These are phyloP conservation scores for Electrophaes corylata DNA, from an alignment of 2,888 invertebrate species.

Conservation along the genomic window DNA sequence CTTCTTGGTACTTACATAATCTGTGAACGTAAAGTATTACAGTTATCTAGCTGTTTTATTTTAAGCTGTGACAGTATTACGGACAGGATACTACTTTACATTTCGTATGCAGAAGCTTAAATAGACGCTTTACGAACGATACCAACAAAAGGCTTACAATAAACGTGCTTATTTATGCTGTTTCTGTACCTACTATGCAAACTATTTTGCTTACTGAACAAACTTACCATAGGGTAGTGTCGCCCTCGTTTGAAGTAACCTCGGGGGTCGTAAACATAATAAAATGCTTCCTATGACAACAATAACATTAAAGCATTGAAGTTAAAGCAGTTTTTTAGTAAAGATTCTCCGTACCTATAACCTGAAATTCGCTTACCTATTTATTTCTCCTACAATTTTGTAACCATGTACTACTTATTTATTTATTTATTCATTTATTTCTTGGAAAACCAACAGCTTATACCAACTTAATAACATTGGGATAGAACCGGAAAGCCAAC, in stretches of 20 bases:
- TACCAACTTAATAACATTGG: too few relatives aligned
- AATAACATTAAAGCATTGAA: too few relatives aligned
- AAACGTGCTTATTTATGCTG: slow-evolving; percentile 34
- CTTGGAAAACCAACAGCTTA: too few relatives aligned
- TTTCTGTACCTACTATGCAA: slow-evolving; percentile 17
- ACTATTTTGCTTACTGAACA: slow-evolving; percentile 11
- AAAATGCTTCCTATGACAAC: not conserved
- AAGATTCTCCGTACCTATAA: too few relatives aligned
- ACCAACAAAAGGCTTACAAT: slow-evolving; percentile 35
- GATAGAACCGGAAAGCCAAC: too few relatives aligned
- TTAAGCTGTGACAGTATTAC: slow-evolving; percentile 11
- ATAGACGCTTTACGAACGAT: slow-evolving; percentile 30
- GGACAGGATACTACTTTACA: slow-evolving; percentile 20
- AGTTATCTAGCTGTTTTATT: not conserved
- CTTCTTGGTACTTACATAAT: too few relatives aligned
- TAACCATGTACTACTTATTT: too few relatives aligned
- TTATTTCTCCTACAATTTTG: too few relatives aligned
- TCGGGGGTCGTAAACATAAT: not conserved
- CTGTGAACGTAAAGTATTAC: too few relatives aligned
- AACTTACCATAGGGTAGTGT: slow-evolving; percentile 8
- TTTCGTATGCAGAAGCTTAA: slow-evolving; percentile 36
- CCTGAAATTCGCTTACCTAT: too few relatives aligned
- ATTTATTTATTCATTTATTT: too few relatives aligned
- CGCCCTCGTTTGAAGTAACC: slow-evolving; percentile 3
- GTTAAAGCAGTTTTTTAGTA: too few relatives aligned